These are phyloP conservation scores for Platyscapa corneri DNA, from an alignment of 1,140 invertebrate genomes.

Conservation along the genomic window DNA sequence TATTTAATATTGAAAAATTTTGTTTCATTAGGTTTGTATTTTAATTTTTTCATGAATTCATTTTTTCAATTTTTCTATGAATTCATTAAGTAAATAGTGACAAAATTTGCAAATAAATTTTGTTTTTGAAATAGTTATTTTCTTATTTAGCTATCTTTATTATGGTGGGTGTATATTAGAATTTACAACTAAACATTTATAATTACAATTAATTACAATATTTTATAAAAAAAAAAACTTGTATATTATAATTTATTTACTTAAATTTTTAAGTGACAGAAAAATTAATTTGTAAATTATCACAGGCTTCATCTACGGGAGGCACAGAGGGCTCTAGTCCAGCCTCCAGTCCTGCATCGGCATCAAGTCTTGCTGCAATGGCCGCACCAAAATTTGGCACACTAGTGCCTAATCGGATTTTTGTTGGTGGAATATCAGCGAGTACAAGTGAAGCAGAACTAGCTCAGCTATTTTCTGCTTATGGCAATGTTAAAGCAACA, in stretches of 20 bases:
- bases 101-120: conserved; percentile 25
- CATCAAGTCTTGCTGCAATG: conserved; percentile 70
- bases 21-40: conserved; percentile 40
- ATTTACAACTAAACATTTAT: neutral
- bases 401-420: conserved; percentile 93
- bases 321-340: conserved; percentile 73
- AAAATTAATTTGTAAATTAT: conserved; percentile 30
- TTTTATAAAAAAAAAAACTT: too few species aligned
- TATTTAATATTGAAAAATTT: conserved; percentile 22
- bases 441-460: conserved; percentile 89
- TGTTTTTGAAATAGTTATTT: neutral
- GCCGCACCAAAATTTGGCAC: conserved; percentile 84
- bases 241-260: neutral
- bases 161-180: neutral
- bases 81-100: conserved; percentile 19
- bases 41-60: conserved; percentile 26
- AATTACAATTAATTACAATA: too few species aligned
- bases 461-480: conserved; percentile 87
- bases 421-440: conserved; percentile 94
- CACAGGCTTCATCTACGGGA: conserved; percentile 71
- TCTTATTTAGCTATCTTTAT: neutral
- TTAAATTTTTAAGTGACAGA: neutral
- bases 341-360: conserved; percentile 72
- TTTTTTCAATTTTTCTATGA: too few species aligned
- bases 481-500: conserved; percentile 93